Evolutionary conservation across 2,888 invertebrate genomes (phyloP).

Genomic region (Ypsolopha sequella): DNA sequence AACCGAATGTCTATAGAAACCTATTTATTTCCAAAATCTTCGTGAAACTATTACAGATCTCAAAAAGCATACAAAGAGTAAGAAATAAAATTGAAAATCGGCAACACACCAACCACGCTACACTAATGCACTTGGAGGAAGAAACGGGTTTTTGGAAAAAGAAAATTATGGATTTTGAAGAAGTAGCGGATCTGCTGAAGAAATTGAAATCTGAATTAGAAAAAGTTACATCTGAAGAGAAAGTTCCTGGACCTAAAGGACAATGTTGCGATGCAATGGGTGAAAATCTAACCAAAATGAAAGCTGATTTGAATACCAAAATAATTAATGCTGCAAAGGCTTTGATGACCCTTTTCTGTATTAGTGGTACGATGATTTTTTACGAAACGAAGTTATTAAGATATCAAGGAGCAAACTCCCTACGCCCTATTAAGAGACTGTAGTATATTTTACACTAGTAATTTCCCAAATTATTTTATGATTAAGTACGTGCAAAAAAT

Average conservation of each 20-base stretch:
- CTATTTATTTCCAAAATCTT: no score
- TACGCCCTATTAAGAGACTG: no score
- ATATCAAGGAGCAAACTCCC: no score
- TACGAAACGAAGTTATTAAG: not conserved
- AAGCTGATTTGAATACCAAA: constrained; percentile 16
- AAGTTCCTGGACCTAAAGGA: not conserved
- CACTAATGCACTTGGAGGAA: not conserved
- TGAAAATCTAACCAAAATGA: not conserved
- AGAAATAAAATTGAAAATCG: no score
- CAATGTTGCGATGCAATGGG: not conserved
- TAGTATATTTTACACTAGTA: no score
- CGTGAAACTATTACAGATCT: no score
- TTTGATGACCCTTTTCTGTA: constrained; percentile 35
- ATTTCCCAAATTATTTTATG: no score
- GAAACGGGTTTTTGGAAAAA: constrained; percentile 9
- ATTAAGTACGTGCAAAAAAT: no score
- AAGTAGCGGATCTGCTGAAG: not conserved
- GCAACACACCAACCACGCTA: no score
- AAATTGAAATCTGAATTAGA: not conserved
- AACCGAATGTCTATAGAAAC: no score
- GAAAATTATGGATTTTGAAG: not conserved
- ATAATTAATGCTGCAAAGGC: constrained; percentile 24
- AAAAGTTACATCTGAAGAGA: not conserved
- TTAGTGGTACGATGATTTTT: constrained; percentile 26
- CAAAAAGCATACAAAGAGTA: no score